A percentile compares a stretch with the other conserved stretches of the same genome.
These are phyloP conservation scores for Hipparchia semele DNA, from an alignment of 2,888 invertebrate genomes.

Conservation along the genomic window DNA sequence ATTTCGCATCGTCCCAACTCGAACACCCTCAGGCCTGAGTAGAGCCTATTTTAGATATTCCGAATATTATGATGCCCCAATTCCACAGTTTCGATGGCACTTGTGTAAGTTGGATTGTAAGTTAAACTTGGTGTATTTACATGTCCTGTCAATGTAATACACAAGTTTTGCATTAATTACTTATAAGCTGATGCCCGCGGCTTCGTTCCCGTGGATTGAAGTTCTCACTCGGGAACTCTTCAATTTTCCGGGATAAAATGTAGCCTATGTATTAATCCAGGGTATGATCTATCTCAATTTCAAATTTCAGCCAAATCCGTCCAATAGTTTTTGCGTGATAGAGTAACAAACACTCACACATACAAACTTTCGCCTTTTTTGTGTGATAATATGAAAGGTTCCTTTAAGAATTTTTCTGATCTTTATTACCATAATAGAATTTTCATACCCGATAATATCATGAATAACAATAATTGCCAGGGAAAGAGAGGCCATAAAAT, in stretches of 20 bases:
- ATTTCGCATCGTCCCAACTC: conserved; percentile 55
- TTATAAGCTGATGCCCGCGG: not conserved
- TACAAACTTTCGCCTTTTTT: too few species aligned
- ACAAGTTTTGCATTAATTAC: not conserved
- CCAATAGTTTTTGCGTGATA: too few species aligned
- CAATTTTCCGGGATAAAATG: too few species aligned
- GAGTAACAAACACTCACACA: too few species aligned
- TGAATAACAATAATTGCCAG: conserved; percentile 24
- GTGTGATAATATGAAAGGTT: not conserved
- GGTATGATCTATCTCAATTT: too few species aligned
- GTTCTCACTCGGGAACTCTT: too few species aligned
- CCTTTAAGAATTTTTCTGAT: not conserved
- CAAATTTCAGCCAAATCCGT: too few species aligned
- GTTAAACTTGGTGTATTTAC: conserved; percentile 11
- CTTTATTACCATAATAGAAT: conserved; percentile 16
- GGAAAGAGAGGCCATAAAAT: conserved; percentile 34
- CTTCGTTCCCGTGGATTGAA: too few species aligned
- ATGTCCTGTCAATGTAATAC: not conserved
- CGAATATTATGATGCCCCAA: conserved; percentile 48
- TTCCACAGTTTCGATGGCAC: conserved; percentile 43
- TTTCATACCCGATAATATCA: conserved; percentile 22
- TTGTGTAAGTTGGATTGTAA: conserved; percentile 15
- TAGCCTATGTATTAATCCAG: too few species aligned
- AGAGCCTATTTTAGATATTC: conserved; percentile 62
- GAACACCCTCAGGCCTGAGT: conserved; percentile 54